A percentile compares a stretch with the other conserved stretches of the same genome.
phyloP scores from a whole-genome alignment of 2,113 vertebrate species.

The Oenanthe melanoleuca region DNA sequence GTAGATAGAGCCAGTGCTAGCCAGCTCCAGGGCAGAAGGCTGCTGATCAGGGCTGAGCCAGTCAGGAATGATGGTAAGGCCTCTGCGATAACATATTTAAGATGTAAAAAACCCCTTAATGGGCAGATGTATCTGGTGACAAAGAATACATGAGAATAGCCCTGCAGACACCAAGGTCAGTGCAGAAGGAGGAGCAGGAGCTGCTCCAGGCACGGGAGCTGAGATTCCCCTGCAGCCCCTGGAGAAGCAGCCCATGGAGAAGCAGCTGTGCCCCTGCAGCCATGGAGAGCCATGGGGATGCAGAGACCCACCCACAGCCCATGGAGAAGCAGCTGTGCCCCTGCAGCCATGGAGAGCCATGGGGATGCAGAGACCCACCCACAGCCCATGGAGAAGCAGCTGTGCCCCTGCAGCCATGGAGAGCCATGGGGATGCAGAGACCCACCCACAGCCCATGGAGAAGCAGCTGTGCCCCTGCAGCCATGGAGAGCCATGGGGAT shows the following conservation, averaged over 20 bases:
- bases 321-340: neutral
- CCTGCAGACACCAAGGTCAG: neutral
- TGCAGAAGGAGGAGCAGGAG: neutral
- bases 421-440: neutral
- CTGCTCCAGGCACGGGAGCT: accelerated
- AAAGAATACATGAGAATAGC: neutral
- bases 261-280: neutral
- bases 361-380: neutral
- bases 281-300: neutral
- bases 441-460: neutral
- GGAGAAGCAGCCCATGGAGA: neutral
- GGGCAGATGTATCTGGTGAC: neutral
- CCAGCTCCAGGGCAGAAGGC: neutral
- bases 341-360: neutral
- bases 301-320: neutral
- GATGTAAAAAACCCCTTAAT: neutral
- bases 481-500: neutral
- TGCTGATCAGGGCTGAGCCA: neutral
- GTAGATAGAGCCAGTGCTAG: neutral
- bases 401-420: neutral
- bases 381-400: neutral
- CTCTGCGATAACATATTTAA: neutral
- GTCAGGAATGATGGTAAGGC: neutral
- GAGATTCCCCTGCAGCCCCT: neutral
- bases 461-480: neutral